Percentiles rank a stretch among this genome's conserved stretches.
Conservation (phyloP, 2,113 vertebrate genomes). For the Halcyon senegalensis region DNA sequence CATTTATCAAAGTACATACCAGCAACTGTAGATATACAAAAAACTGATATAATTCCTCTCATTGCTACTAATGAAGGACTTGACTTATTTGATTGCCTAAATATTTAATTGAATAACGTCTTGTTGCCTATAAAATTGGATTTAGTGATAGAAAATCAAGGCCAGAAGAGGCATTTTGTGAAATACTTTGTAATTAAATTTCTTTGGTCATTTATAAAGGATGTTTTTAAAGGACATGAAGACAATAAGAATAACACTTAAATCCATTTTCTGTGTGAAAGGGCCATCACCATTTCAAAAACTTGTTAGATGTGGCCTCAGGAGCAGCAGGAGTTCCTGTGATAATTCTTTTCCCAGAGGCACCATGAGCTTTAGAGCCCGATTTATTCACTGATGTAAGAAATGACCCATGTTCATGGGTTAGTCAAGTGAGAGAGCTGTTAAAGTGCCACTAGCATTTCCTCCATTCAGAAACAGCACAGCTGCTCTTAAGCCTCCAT, state of each 20-base stretch:
- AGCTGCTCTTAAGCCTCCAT: background rate
- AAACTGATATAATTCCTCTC: background rate
- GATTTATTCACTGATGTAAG: constrained; percentile 14
- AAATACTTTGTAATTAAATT: background rate
- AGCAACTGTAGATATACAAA: background rate
- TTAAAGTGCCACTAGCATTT: background rate
- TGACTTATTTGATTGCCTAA: background rate
- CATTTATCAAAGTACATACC: background rate
- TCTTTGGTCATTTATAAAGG: background rate
- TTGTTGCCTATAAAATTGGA: background rate
- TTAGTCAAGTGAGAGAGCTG: constrained; percentile 3
- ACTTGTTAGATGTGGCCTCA: background rate
- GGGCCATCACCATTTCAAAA: background rate
- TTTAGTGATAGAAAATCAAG: background rate
- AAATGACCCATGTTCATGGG: constrained; percentile 4
- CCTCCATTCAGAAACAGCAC: background rate
- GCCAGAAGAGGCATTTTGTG: background rate
- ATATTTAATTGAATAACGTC: background rate
- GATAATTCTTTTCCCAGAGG: constrained; percentile 28
- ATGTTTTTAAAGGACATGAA: background rate
- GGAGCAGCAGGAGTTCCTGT: background rate
- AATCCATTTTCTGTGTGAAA: background rate
- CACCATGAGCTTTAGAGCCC: background rate
- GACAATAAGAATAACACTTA: background rate
- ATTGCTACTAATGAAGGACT: background rate